Conservation (phyloP, 2,797 vertebrate species). For the Acipenser oxyrinchus region DNA sequence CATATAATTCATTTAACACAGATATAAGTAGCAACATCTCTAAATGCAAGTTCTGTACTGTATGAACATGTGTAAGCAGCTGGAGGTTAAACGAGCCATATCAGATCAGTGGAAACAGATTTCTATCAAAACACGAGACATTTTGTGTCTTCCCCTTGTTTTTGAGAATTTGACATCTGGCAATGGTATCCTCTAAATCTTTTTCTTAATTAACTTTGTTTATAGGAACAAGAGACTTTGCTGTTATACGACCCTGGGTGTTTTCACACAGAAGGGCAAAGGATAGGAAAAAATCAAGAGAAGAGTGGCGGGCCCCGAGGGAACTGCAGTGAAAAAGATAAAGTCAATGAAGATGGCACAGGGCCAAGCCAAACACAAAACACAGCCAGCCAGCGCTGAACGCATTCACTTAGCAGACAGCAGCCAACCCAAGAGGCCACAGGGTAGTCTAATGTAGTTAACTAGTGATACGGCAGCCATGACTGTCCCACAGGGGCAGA, state of each 20-base stretch:
- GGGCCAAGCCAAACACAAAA: conserved; percentile 28
- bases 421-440: conserved; percentile 14
- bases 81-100: conserved; percentile 18
- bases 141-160: not conserved
- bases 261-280: not conserved
- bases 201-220: conserved; percentile 36
- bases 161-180: conserved; percentile 19
- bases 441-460: conserved; percentile 16
- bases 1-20: not conserved
- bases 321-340: conserved; percentile 26
- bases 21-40: not conserved
- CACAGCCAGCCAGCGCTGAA: conserved; percentile 7
- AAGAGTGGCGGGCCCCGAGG: conserved; percentile 25
- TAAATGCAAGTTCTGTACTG: not conserved
- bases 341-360: conserved; percentile 38
- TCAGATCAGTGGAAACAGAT: conserved; percentile 1
- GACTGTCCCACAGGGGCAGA: conserved; percentile 16
- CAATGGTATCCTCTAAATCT: conserved; percentile 32
- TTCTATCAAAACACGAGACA: not conserved
- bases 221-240: conserved; percentile 31
- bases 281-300: not conserved
- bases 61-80: conserved; percentile 22
- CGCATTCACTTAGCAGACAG: conserved; percentile 13
- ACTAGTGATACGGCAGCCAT: conserved; percentile 14
- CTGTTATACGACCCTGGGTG: conserved; percentile 21